Conservation (phyloP, 2,797 vertebrate genomes). For the Coregonus sp. region DNA sequence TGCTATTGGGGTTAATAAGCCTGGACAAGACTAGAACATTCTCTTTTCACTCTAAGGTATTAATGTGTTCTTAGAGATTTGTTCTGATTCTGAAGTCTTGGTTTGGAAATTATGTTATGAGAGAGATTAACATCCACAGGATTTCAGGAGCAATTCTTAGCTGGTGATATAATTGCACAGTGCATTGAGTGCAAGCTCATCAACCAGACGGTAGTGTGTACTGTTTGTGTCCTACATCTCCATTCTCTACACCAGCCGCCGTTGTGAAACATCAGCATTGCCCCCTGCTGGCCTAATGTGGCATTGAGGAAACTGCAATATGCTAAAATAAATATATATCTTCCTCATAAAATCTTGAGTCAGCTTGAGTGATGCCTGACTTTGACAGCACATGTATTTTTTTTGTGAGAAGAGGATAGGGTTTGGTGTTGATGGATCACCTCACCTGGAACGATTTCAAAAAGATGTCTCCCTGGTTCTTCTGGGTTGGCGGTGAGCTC, state of each 20-base stretch:
- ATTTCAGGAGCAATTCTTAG: neutral
- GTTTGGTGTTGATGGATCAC: neutral
- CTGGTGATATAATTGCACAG: too few species aligned
- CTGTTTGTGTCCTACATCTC: neutral
- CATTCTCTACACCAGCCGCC: neutral
- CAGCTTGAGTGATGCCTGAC: neutral
- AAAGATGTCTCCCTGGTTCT: conserved; percentile 88
- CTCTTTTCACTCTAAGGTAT: neutral
- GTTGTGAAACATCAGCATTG: conserved; percentile 14
- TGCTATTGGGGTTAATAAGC: neutral
- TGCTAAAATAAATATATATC: neutral
- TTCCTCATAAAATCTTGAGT: neutral
- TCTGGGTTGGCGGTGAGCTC: conserved; percentile 86
- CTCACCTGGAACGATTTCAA: conserved; percentile 91
- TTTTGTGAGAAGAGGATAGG: neutral
- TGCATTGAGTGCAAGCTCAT: neutral
- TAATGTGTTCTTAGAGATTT: neutral
- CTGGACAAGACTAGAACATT: neutral
- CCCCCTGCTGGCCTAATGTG: conserved; percentile 52
- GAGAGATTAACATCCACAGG: neutral
- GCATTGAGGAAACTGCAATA: neutral
- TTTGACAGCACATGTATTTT: neutral
- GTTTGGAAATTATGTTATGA: neutral
- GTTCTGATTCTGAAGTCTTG: neutral
- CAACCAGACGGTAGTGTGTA: neutral